A percentile compares a stretch with the other conserved stretches of the same genome.
phyloP scores from a whole-genome alignment of 2,888 invertebrate species.

The Leptopilina myrica region DNA sequence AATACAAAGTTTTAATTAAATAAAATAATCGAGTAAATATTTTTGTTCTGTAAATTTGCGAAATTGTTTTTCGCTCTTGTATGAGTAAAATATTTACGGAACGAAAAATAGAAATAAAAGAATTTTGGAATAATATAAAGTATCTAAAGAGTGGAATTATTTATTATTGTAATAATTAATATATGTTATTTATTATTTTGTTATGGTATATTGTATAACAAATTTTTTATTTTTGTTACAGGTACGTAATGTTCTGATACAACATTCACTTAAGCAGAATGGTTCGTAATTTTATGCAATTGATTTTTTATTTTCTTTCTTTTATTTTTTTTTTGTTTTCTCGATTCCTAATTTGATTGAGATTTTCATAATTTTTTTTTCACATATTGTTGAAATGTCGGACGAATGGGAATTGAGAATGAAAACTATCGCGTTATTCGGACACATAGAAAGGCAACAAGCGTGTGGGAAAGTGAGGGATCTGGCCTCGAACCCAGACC shows the following conservation, averaged over 20 bases:
- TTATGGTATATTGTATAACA: no score
- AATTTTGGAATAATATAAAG: no score
- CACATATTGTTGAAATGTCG: neutral
- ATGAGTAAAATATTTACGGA: no score
- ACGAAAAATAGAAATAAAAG: no score
- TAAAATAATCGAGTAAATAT: no score
- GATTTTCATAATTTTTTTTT: neutral
- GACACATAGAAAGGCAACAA: constrained; percentile 58
- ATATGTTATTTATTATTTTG: neutral
- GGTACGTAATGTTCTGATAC: neutral
- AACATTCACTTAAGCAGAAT: neutral
- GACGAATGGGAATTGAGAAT: neutral
- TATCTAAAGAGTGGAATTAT: no score
- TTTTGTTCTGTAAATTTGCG: no score
- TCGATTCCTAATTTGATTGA: no score
- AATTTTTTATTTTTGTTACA: constrained; percentile 2
- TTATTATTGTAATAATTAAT: no score
- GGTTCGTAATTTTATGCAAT: neutral
- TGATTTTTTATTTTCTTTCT: neutral
- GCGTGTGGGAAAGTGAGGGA: constrained; percentile 74
- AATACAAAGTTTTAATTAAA: no score
- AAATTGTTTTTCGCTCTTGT: no score
- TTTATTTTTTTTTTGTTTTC: no score
- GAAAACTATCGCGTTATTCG: constrained; percentile 45
- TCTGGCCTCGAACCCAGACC: constrained; percentile 75